A percentile compares a stretch with the other conserved stretches of the same genome.
phyloP scores from a whole-genome alignment of 2,888 invertebrate genomes.

The Megalurothrips usitatus region DNA sequence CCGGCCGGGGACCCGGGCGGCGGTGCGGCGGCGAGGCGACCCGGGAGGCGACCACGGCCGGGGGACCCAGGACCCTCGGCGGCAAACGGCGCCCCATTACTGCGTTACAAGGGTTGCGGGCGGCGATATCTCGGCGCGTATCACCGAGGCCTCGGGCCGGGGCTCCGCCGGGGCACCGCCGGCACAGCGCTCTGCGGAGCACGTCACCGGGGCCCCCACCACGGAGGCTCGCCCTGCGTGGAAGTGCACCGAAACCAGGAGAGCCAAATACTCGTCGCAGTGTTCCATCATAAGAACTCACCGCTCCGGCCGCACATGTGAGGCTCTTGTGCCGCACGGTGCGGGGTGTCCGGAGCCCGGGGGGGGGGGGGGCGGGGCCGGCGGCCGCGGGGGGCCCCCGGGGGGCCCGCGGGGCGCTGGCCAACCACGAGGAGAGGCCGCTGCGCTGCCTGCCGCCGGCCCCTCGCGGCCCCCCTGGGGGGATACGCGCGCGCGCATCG shows the following conservation, averaged over 20 bases:
- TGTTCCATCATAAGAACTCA: too few relatives aligned
- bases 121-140: not conserved
- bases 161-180: too few relatives aligned
- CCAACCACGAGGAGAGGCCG: too few relatives aligned
- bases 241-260: too few relatives aligned
- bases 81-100: slow-evolving; percentile 15
- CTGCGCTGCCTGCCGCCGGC: not conserved
- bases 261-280: too few relatives aligned
- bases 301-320: too few relatives aligned
- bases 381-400: not conserved
- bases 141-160: not conserved
- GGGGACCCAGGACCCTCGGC: not conserved
- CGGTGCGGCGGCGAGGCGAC: not conserved
- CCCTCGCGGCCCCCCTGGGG: not conserved
- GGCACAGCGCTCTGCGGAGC: too few relatives aligned
- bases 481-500: not conserved
- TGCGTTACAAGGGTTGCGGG: not conserved
- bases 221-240: too few relatives aligned
- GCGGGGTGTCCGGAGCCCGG: too few relatives aligned
- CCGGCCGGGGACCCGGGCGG: not conserved
- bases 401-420: not conserved
- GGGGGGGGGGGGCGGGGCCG: not conserved
- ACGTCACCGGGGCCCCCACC: too few relatives aligned
- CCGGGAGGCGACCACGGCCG: not conserved
- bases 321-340: too few relatives aligned